phyloP scores from a whole-genome alignment of 1,140 invertebrate genomes.

The Neelides sp. region DNA sequence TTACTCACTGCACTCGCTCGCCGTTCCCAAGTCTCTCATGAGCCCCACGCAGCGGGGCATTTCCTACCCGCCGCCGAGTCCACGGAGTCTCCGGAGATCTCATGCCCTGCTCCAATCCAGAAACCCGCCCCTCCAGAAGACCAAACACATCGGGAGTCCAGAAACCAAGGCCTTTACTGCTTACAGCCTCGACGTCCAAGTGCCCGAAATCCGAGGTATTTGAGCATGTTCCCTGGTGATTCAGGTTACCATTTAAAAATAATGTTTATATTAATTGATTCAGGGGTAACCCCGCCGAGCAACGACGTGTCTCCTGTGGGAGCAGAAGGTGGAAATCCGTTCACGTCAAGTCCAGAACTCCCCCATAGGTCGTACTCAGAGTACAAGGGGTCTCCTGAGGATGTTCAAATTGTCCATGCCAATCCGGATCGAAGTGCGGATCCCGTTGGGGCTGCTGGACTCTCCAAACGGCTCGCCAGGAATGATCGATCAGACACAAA shows the following conservation, averaged over 20 bases:
- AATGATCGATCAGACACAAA: conserved; percentile 40
- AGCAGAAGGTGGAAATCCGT: background rate
- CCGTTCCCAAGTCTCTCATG: conserved; percentile 28
- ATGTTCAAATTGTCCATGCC: conserved; percentile 20
- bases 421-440: conserved; percentile 13
- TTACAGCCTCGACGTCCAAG: conserved; percentile 13
- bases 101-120: conserved; percentile 55
- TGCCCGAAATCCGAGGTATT: conserved; percentile 36
- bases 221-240: conserved; percentile 32
- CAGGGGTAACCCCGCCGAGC: conserved; percentile 33
- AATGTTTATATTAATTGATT: background rate
- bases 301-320: conserved; percentile 26
- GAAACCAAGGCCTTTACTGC: conserved; percentile 6
- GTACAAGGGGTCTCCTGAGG: conserved; percentile 4
- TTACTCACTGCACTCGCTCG: conserved; percentile 38
- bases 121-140: conserved; percentile 50
- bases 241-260: background rate
- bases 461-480: conserved; percentile 40
- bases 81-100: conserved; percentile 51
- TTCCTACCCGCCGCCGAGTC: conserved; percentile 62
- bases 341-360: background rate
- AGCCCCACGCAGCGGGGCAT: conserved; percentile 44
- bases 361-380: background rate
- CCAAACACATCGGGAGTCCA: conserved; percentile 22
- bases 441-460: conserved; percentile 5